phyloP scores from a whole-genome alignment of 2,888 invertebrate genomes.

The Spatulosminthurus flaviceps region DNA sequence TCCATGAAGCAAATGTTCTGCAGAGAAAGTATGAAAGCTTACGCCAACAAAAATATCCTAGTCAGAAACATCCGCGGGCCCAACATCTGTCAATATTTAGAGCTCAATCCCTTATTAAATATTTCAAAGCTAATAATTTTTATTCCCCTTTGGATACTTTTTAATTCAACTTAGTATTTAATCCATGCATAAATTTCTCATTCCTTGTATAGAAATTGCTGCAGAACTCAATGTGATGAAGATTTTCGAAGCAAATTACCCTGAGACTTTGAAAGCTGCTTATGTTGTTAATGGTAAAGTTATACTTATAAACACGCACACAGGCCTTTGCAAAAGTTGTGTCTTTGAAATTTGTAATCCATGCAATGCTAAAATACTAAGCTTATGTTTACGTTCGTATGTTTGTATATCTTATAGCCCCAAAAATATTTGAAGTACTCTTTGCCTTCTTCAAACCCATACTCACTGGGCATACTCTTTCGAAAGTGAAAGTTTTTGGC shows the following conservation, averaged over 20 bases:
- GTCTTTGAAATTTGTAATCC: too few relatives aligned
- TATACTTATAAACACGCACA: too few relatives aligned
- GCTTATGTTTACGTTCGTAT: too few relatives aligned
- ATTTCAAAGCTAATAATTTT: too few relatives aligned
- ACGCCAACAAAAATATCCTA: too few relatives aligned
- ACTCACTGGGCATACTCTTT: conserved; percentile 34
- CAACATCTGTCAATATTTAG: too few relatives aligned
- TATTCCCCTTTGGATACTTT: not conserved
- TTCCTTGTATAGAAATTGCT: conserved; percentile 38
- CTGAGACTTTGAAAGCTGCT: conserved; percentile 45
- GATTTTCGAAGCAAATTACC: conserved; percentile 48
- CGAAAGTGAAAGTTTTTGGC: conserved; percentile 42
- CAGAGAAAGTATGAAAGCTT: conserved; percentile 36
- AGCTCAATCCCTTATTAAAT: too few relatives aligned
- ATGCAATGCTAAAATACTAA: too few relatives aligned
- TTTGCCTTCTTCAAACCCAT: conserved; percentile 44
- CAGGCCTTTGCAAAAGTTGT: too few relatives aligned
- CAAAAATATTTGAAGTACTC: conserved; percentile 45
- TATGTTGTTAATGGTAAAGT: conserved; percentile 46
- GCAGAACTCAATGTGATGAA: conserved; percentile 42
- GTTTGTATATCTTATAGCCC: conserved; percentile 16
- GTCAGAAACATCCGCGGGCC: not conserved
- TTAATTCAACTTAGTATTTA: too few relatives aligned
- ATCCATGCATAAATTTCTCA: too few relatives aligned
- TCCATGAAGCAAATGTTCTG: conserved; percentile 44